Evolutionary conservation across 2,113 vertebrate genomes (phyloP).

Genomic region (Alouatta palliata): DNA sequence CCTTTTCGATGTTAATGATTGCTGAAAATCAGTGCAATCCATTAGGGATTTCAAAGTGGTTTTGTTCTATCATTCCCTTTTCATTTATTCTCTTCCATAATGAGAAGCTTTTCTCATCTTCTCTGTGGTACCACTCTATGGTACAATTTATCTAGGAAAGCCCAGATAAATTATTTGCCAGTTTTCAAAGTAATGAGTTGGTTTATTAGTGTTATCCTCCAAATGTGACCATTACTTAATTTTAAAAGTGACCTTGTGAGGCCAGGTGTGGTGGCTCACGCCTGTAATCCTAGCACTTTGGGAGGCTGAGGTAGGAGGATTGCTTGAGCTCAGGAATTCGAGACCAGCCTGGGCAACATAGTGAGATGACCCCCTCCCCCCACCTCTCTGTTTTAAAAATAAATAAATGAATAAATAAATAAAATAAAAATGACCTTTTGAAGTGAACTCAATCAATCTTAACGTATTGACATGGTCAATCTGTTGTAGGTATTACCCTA

Average conservation of each 20-base stretch:
- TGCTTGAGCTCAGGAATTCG: too few species aligned
- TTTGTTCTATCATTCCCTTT: neutral
- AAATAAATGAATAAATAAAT: too few species aligned
- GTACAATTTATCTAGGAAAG: constrained; percentile 7
- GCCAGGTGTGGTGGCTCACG: too few species aligned
- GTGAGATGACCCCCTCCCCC: too few species aligned
- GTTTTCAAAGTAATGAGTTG: constrained; percentile 21
- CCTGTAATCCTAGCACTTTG: too few species aligned
- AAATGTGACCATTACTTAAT: neutral
- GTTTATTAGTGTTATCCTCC: constrained; percentile 7
- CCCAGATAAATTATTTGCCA: neutral
- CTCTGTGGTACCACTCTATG: neutral
- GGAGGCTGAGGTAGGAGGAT: too few species aligned
- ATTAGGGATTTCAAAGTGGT: constrained; percentile 4
- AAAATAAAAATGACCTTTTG: too few species aligned
- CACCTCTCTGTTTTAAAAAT: too few species aligned
- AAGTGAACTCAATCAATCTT: neutral
- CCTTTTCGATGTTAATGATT: neutral
- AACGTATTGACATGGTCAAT: neutral
- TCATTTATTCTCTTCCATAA: neutral
- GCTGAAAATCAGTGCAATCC: constrained; percentile 15
- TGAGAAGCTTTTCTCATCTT: constrained; percentile 28
- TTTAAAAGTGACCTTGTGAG: neutral
- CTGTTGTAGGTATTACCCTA: neutral
- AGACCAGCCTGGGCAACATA: too few species aligned